phyloP scores from a whole-genome alignment of 2,113 vertebrate genomes.

The Plecturocebus donacophilus region DNA sequence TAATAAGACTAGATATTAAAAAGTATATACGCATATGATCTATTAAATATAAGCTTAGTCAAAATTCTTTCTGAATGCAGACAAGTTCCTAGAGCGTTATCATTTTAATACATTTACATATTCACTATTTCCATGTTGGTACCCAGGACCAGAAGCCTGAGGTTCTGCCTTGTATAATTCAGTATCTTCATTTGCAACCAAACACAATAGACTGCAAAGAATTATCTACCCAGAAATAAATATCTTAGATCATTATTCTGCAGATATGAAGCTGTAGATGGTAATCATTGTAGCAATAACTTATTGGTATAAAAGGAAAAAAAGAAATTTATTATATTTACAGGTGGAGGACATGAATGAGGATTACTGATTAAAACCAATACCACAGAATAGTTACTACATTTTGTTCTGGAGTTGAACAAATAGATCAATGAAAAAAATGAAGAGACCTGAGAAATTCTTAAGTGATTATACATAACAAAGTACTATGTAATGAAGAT shows the following conservation, averaged over 20 bases:
- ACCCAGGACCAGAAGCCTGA: not conserved
- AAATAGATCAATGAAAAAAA: conserved; percentile 4
- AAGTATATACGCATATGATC: not conserved
- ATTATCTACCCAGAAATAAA: not conserved
- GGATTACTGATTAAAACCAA: conserved; percentile 25
- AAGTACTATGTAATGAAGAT: not conserved
- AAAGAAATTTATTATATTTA: conserved; percentile 34
- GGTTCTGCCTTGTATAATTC: not conserved
- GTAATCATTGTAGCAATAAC: not conserved
- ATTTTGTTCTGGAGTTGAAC: not conserved
- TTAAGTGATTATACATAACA: not conserved
- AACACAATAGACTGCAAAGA: not conserved
- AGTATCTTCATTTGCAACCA: not conserved
- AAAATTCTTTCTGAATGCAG: not conserved
- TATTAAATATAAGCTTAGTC: not conserved
- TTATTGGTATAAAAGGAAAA: not conserved
- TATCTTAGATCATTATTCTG: not conserved
- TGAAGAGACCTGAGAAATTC: not conserved
- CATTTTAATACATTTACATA: not conserved
- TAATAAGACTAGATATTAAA: conserved; percentile 14
- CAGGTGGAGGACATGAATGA: not conserved
- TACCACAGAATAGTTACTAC: not conserved
- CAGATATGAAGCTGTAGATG: not conserved
- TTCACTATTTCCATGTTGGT: not conserved
- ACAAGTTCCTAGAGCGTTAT: not conserved